A percentile compares a stretch with the other conserved stretches of the same genome.
These are phyloP conservation scores for Aelia acuminata DNA, from an alignment of 2,888 invertebrate species.

Conservation along the genomic window DNA sequence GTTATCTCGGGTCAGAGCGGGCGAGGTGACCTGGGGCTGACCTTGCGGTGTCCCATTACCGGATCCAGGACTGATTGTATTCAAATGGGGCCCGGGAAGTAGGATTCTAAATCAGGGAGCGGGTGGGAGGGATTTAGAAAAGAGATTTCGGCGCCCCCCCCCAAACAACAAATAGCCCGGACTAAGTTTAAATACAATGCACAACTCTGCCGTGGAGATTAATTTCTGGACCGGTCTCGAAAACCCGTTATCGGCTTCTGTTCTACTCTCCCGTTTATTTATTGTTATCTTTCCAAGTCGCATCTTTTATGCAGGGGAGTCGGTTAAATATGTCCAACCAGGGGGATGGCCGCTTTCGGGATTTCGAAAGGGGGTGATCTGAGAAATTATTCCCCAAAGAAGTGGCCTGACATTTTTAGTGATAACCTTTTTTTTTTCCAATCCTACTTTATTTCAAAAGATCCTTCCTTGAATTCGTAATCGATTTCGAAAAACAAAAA, in stretches of 20 bases:
- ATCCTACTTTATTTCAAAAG: neutral
- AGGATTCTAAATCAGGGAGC: slow-evolving; percentile 41
- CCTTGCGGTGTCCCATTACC: slow-evolving; percentile 46
- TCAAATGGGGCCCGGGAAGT: slow-evolving; percentile 29
- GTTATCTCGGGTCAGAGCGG: neutral
- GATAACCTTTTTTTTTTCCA: neutral
- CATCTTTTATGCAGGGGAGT: slow-evolving; percentile 42
- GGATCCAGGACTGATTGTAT: slow-evolving; percentile 44
- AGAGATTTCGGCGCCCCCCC: slow-evolving; percentile 32
- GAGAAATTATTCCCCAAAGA: neutral
- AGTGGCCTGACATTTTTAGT: neutral
- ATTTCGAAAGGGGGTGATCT: neutral
- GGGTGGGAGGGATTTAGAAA: slow-evolving; percentile 38
- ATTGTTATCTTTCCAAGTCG: slow-evolving; percentile 43
- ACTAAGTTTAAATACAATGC: slow-evolving; percentile 53
- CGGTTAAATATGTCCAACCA: slow-evolving; percentile 3
- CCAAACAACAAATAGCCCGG: slow-evolving; percentile 53
- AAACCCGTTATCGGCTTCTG: slow-evolving; percentile 55
- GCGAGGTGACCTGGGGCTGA: neutral
- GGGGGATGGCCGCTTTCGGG: slow-evolving; percentile 1
- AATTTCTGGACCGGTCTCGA: slow-evolving; percentile 43
- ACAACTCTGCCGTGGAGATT: slow-evolving; percentile 40
- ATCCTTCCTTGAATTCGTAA: neutral
- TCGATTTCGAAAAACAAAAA: no score
- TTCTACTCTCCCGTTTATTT: slow-evolving; percentile 52